Evolutionary conservation across 2,888 invertebrate genomes (phyloP).

Genomic region (Ophion costatus): DNA sequence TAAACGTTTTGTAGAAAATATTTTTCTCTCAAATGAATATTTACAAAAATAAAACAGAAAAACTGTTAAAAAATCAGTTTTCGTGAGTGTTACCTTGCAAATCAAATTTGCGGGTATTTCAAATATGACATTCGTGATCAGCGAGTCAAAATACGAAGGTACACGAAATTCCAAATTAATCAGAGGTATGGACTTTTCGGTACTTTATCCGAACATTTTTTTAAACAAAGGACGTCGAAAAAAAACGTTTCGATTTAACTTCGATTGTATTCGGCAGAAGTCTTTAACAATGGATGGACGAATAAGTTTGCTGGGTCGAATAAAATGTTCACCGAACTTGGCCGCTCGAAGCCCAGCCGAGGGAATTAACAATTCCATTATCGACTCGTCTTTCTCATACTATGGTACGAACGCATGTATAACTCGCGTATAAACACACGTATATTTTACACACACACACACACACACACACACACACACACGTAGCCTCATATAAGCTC

Average conservation of each 20-base stretch:
- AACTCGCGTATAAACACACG: background rate
- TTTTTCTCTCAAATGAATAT: too few relatives aligned
- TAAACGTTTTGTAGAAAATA: too few relatives aligned
- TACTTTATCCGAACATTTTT: too few relatives aligned
- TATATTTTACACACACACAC: background rate
- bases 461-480: background rate
- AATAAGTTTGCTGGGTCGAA: conserved; percentile 1
- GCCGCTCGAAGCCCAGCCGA: background rate
- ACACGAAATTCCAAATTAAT: too few relatives aligned
- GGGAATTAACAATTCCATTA: conserved; percentile 26
- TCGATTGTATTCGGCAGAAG: background rate
- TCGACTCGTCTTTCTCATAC: conserved; percentile 6
- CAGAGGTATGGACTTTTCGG: too few relatives aligned
- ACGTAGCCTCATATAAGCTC: background rate
- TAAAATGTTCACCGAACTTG: background rate
- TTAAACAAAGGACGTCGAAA: background rate
- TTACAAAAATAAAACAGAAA: too few relatives aligned
- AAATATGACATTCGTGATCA: too few relatives aligned
- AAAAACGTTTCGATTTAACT: background rate
- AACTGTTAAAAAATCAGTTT: too few relatives aligned
- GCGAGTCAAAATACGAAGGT: too few relatives aligned
- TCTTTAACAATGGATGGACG: background rate
- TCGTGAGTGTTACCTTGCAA: too few relatives aligned
- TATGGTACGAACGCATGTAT: conserved; percentile 7
- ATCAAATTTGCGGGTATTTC: too few relatives aligned